phyloP scores from a whole-genome alignment of 2,888 invertebrate genomes.

The Machimus atricapillus region DNA sequence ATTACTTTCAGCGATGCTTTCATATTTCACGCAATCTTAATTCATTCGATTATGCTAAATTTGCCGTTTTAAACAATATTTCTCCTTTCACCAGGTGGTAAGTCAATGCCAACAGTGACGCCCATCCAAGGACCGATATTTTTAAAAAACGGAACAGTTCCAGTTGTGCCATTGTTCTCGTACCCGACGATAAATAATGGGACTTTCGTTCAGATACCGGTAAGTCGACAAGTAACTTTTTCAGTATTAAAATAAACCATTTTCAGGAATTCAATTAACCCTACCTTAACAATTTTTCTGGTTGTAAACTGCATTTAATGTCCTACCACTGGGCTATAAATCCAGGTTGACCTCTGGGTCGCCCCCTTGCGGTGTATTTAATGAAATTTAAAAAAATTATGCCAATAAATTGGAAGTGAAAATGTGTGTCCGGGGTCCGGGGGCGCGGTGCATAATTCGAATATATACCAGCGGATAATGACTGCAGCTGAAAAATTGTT shows the following conservation, averaged over 20 bases:
- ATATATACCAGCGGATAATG: not conserved
- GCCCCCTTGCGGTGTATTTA: not conserved
- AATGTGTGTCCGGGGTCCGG: not conserved
- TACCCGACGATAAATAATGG: conserved; percentile 87
- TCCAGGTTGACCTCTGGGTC: conserved; percentile 9
- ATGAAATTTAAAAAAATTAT: not conserved
- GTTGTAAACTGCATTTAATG: not conserved
- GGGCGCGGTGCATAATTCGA: not conserved
- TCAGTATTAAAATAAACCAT: not conserved
- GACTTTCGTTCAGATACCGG: conserved; percentile 87
- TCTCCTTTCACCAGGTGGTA: conserved; percentile 56
- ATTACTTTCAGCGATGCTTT: not conserved
- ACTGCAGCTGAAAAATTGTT: not conserved
- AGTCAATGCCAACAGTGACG: conserved; percentile 71
- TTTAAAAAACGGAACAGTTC: conserved; percentile 83
- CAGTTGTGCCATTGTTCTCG: conserved; percentile 85
- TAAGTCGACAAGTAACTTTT: conserved; percentile 65
- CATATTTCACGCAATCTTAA: not conserved
- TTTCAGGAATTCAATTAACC: conserved; percentile 5
- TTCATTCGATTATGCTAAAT: not conserved
- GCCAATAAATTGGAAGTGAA: not conserved
- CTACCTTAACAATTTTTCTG: not conserved
- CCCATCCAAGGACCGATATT: conserved; percentile 90
- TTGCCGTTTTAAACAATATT: not conserved
- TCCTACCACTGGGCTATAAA: not conserved